Evolutionary conservation across 64 coral and sea anemone genomes (phyloP).

Genomic region (Pocillopora verrucosa): DNA sequence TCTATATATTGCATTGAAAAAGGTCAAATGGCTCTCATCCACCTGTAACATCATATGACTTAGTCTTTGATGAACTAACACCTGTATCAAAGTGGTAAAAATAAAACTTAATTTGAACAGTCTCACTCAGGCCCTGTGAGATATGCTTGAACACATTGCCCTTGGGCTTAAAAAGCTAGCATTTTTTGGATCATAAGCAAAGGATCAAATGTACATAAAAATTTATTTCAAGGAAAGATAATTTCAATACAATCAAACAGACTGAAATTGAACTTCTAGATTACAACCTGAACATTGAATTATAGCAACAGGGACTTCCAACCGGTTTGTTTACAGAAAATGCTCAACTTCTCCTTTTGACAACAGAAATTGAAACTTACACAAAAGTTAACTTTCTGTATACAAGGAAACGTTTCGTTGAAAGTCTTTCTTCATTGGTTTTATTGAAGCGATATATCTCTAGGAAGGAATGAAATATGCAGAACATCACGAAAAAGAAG

Average conservation of each 20-base stretch:
- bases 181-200: background rate
- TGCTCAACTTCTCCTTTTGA: background rate
- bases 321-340: conserved; percentile 7
- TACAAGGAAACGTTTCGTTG: background rate
- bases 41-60: background rate
- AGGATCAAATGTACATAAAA: background rate
- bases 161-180: background rate
- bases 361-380: background rate
- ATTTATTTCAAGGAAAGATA: background rate
- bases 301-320: background rate
- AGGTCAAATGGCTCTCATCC: background rate
- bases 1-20: background rate
- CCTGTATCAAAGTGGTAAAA: background rate
- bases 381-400: background rate
- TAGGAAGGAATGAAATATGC: background rate
- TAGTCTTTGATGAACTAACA: background rate
- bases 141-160: too few relatives aligned
- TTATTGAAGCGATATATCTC: background rate
- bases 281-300: background rate
- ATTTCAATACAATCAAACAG: background rate
- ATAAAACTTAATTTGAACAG: background rate
- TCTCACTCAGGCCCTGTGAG: too few relatives aligned
- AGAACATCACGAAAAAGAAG: background rate
- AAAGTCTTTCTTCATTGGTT: background rate
- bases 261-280: background rate